Percentiles rank a stretch among this genome's conserved stretches.
phyloP scores from a whole-genome alignment of 2,797 vertebrate genomes.

The Enteromius trimaculatus region DNA sequence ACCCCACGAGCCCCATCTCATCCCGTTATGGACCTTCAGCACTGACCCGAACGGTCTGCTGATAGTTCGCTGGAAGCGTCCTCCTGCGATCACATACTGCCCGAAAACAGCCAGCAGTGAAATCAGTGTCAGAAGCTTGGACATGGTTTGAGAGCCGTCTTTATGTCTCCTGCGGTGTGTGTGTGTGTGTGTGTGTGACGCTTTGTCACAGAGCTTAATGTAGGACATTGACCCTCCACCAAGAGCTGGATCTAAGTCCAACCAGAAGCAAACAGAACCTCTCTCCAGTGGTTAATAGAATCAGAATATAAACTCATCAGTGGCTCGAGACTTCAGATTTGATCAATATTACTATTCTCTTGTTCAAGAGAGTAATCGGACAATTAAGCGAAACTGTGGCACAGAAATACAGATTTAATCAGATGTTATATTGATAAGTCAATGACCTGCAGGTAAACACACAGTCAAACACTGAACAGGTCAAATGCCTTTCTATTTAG shows the following conservation, averaged over 20 bases:
- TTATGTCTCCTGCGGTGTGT: not conserved
- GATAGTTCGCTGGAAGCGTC: constrained; percentile 19
- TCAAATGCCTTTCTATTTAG: not conserved
- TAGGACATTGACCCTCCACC: not conserved
- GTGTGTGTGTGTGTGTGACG: not conserved
- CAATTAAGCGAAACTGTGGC: not conserved
- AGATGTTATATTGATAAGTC: not conserved
- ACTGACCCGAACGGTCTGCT: constrained; percentile 15
- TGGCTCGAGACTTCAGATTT: not conserved
- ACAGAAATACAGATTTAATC: not conserved
- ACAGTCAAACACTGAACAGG: not conserved
- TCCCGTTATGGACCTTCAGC: constrained; percentile 45
- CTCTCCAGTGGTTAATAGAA: not conserved
- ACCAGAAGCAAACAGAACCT: not conserved
- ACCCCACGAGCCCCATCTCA: constrained; percentile 53
- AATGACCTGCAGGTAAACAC: not conserved
- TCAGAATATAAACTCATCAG: not conserved
- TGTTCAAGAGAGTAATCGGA: not conserved
- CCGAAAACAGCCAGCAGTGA: constrained; percentile 15
- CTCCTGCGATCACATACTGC: not conserved
- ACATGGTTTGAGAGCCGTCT: constrained; percentile 12
- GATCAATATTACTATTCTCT: not conserved
- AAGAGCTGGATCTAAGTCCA: constrained; percentile 17
- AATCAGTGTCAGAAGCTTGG: not conserved
- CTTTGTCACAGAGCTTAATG: not conserved